Conservation (phyloP, 2,797 vertebrate genomes). For the Oreonectes daqikongensis region DNA sequence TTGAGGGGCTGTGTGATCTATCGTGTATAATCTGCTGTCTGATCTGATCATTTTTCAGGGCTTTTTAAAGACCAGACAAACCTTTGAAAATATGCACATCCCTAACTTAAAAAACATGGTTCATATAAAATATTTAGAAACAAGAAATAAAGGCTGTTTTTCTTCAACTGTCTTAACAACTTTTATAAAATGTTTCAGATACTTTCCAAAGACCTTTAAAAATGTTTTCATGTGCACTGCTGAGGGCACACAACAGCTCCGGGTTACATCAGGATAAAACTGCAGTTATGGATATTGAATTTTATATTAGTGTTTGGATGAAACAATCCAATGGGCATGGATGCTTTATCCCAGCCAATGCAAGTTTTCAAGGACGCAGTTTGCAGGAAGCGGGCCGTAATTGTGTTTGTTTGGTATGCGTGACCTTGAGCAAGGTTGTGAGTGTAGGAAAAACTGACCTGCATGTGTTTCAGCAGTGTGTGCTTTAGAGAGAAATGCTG, state of each 20-base stretch:
- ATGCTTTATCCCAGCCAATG: constrained; percentile 7
- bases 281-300: constrained; percentile 15
- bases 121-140: neutral
- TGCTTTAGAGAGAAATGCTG: constrained; percentile 13
- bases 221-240: neutral
- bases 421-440: constrained; percentile 25
- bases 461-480: neutral
- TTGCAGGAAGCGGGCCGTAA: constrained; percentile 2
- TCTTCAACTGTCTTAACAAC: neutral
- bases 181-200: neutral
- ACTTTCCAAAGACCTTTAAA: constrained; percentile 26
- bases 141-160: neutral
- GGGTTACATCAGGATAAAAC: constrained; percentile 15
- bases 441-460: constrained; percentile 22
- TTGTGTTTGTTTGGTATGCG: neutral
- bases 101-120: too few species aligned
- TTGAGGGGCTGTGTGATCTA: neutral
- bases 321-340: constrained; percentile 5
- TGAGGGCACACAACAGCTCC: neutral
- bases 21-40: neutral
- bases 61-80: neutral
- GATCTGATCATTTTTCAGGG: too few species aligned
- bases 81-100: neutral
- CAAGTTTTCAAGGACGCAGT: constrained; percentile 16
- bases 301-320: constrained; percentile 13